Base-by-base conservation (phyloP, 2,888 invertebrate species). In the Ennomos fuscantarius region DNA sequence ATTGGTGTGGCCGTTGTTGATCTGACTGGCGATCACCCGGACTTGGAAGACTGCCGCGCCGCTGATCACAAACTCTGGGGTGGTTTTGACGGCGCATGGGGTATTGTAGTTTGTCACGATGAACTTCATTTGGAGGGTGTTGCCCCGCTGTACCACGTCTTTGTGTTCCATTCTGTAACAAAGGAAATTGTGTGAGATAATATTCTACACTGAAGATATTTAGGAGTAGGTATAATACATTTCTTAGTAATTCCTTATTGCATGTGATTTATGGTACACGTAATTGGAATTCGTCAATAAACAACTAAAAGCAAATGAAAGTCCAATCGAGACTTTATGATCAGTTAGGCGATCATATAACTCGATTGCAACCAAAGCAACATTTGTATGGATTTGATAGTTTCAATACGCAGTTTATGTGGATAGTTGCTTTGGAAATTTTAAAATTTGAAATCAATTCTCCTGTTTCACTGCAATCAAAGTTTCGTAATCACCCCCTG, bases 21-120 rank as follows among this genome's bases (percentile, higher is more conserved):
- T 68, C 43, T 72, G 71, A 10, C 74, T 73, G 11, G 76, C 72
- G 8, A 78, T 74, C 2, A 77, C 68, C 32, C 67, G 70, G 31
- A 74, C 63, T 52, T 77, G 78, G 66, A 82, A 76, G 15, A 72
- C 54, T 2, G 72, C 76, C 0, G 67, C 60, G 9, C 75, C 73
- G 48, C 63, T 73, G 55, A 82, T 78, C 3, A 73, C 55, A 52
- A 72, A 76, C 34, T 78, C 76, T 0, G 67, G 68, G 24, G 76
- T 78, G 6, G 55, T 62, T 52, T 73, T 76, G 1, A 74, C 66
- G 0, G 66, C 60, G 54, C 68, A 81, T 3, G 73, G 68, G 9
- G 66, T 72, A 46, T 79, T 76, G 66, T 74, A 75, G 57, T 74
- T 77, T 0, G 71, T 73, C 8, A 80, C 67, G 0, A 60, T 40